Percentiles rank a stretch among this genome's conserved stretches.
Conservation (phyloP, 2,888 invertebrate species). For the Ellobium chinense region DNA sequence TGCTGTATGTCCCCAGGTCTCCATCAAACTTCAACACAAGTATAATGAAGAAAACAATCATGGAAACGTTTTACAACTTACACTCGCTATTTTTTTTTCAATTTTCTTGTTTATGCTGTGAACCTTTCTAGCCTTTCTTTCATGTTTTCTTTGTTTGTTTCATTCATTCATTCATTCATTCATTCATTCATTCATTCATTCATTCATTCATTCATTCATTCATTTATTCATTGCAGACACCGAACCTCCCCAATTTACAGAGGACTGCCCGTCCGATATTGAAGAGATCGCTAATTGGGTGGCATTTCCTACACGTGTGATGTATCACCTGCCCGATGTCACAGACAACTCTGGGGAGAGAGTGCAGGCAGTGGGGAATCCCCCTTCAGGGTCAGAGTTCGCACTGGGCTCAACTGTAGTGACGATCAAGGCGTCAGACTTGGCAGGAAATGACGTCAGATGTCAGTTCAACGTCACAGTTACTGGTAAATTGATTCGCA, state of each 20-base stretch:
- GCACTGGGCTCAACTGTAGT: neutral
- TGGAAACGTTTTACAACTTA: too few species aligned
- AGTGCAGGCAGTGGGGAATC: neutral
- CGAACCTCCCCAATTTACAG: neutral
- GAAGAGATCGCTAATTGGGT: neutral
- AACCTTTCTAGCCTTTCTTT: too few species aligned
- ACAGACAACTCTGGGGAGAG: constrained; percentile 6
- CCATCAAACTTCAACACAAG: too few species aligned
- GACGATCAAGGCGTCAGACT: constrained; percentile 3
- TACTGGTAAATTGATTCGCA: neutral
- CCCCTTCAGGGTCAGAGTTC: neutral
- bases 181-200: too few species aligned
- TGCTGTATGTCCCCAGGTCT: too few species aligned
- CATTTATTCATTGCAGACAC: neutral
- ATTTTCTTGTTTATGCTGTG: too few species aligned
- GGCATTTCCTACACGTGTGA: neutral
- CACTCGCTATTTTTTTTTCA: too few species aligned
- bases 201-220: too few species aligned
- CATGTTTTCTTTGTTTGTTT: too few species aligned
- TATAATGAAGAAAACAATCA: too few species aligned
- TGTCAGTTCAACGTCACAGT: neutral
- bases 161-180: too few species aligned
- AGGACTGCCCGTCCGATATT: neutral
- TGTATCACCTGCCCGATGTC: neutral
- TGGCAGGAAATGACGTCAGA: neutral